Conservation (phyloP, 2,888 invertebrate species). For the Meiosimyza decipiens region DNA sequence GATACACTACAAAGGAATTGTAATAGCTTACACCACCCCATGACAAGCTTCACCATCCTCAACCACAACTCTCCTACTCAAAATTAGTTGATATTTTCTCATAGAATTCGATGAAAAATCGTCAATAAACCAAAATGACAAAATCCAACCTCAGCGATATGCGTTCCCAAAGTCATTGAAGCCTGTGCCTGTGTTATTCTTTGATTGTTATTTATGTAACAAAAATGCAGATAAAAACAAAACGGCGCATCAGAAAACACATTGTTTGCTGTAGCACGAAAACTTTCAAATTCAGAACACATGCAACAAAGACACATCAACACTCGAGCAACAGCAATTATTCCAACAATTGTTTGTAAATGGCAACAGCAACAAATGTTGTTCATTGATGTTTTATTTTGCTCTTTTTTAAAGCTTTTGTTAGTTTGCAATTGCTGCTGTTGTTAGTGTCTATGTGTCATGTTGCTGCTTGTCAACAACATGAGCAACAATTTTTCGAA, state of each 20-base stretch:
- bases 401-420: not conserved
- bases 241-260: not conserved
- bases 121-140: no score
- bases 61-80: no score
- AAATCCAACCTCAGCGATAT: no score
- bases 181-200: no score
- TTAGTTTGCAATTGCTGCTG: not conserved
- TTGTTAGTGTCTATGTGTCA: slow-evolving; percentile 26
- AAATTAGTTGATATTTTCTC: no score
- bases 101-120: no score
- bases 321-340: not conserved
- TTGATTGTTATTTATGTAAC: no score
- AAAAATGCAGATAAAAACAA: not conserved
- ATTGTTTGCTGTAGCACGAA: not conserved
- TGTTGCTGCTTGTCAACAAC: slow-evolving; percentile 26
- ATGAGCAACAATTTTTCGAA: slow-evolving; percentile 22
- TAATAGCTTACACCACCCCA: no score
- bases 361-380: no score
- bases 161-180: no score
- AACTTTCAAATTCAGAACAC: not conserved
- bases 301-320: not conserved
- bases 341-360: not conserved
- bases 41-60: no score
- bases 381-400: not conserved
- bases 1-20: no score